A percentile compares a stretch with the other conserved stretches of the same genome.
Conservation (phyloP, 2,888 invertebrate species). For the Catocala nupta region DNA sequence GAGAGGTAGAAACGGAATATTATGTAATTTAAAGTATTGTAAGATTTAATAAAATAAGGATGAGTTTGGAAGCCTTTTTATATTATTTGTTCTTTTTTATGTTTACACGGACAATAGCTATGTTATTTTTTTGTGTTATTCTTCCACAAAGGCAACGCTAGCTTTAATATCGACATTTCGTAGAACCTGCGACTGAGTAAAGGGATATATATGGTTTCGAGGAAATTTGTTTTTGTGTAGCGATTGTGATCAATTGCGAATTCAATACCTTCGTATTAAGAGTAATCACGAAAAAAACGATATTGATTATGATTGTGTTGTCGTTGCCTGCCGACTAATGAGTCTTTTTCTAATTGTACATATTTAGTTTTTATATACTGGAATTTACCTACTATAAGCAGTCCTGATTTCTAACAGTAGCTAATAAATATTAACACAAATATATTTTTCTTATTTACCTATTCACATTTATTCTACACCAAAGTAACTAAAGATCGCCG, state of each 20-base stretch:
- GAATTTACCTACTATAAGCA: slow-evolving; percentile 58
- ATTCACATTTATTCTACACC: not conserved
- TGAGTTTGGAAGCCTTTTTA: slow-evolving; percentile 33
- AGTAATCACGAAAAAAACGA: slow-evolving; percentile 12
- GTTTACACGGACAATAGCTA: not conserved
- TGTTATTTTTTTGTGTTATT: not conserved
- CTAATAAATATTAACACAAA: slow-evolving; percentile 75
- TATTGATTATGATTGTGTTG: slow-evolving; percentile 20
- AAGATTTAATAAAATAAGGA: slow-evolving; percentile 33
- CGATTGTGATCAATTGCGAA: slow-evolving; percentile 14
- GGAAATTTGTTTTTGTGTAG: slow-evolving; percentile 12
- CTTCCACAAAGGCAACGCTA: slow-evolving; percentile 22
- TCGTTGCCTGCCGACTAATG: slow-evolving; percentile 18
- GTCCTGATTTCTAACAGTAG: slow-evolving; percentile 72
- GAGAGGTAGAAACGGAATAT: slow-evolving; percentile 39
- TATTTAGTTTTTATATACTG: slow-evolving; percentile 58
- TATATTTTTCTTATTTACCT: slow-evolving; percentile 35
- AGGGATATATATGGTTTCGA: slow-evolving; percentile 21
- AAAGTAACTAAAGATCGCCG: too few relatives aligned
- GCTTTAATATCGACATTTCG: slow-evolving; percentile 13
- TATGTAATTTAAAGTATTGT: slow-evolving; percentile 40
- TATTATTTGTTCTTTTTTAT: slow-evolving; percentile 5
- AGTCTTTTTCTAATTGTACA: slow-evolving; percentile 54
- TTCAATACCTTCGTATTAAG: slow-evolving; percentile 17
- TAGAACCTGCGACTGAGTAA: slow-evolving; percentile 20